These are phyloP conservation scores for Sympetrum striolatum DNA, from an alignment of 2,888 invertebrate species.

Conservation along the genomic window DNA sequence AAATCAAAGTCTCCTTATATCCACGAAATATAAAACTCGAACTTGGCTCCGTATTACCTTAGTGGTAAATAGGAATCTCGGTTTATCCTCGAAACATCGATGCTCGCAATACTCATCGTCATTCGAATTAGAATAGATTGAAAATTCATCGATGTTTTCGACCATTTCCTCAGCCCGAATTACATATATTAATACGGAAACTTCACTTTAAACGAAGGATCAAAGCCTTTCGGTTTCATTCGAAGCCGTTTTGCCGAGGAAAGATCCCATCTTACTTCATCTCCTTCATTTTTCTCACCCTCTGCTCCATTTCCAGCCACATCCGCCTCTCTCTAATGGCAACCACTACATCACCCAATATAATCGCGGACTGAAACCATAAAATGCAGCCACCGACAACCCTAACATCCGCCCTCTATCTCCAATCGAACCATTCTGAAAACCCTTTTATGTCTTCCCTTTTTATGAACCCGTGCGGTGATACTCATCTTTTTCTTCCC, in stretches of 20 bases:
- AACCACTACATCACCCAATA: not conserved
- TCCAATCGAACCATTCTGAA: not conserved
- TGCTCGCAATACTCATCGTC: too few species aligned
- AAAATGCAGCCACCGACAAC: not conserved
- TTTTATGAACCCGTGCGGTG: not conserved
- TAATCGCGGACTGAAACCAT: not conserved
- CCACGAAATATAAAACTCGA: too few species aligned
- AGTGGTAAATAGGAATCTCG: too few species aligned
- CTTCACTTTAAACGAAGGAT: not conserved
- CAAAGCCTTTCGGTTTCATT: not conserved
- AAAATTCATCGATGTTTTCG: too few species aligned
- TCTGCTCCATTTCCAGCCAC: not conserved
- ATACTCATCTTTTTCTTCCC: not conserved
- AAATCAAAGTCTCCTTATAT: too few species aligned
- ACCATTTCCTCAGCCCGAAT: not conserved
- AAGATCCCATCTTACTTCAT: not conserved
- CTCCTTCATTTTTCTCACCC: not conserved
- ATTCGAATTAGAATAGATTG: too few species aligned
- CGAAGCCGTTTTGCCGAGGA: too few species aligned
- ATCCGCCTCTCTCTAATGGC: not conserved
- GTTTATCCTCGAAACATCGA: too few species aligned
- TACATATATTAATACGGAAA: not conserved
- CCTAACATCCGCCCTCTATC: not conserved
- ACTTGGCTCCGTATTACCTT: too few species aligned
- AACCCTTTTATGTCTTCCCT: not conserved